Evolutionary conservation across 2,113 vertebrate species (phyloP).

Genomic region (Petaurus breviceps): DNA sequence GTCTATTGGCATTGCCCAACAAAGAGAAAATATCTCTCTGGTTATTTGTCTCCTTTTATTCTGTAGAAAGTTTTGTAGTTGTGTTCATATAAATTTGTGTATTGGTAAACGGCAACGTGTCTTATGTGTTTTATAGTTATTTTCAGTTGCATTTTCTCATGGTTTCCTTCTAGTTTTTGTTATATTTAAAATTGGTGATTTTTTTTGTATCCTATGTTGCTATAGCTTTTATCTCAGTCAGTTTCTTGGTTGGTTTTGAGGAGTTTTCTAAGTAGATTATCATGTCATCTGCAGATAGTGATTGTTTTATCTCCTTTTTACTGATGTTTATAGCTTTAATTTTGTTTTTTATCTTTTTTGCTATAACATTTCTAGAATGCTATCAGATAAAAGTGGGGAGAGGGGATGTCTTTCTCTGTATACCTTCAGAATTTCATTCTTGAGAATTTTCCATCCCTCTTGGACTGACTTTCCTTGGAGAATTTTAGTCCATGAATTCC

Average conservation of each 20-base stretch:
- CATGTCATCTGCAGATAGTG: not conserved
- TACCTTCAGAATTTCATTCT: not conserved
- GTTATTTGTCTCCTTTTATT: not conserved
- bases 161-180: not conserved
- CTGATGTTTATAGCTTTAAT: not conserved
- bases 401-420: not conserved
- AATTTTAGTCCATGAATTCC: not conserved
- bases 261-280: not conserved
- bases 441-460: not conserved
- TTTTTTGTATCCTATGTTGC: not conserved
- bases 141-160: not conserved
- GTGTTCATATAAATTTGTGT: not conserved
- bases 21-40: not conserved
- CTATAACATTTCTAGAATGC: not conserved
- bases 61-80: not conserved
- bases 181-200: too few species aligned
- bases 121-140: not conserved
- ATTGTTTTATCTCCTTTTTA: not conserved
- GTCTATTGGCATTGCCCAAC: not conserved
- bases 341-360: not conserved
- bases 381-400: not conserved
- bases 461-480: not conserved
- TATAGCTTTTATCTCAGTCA: not conserved
- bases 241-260: not conserved
- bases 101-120: not conserved